A percentile compares a stretch with the other conserved stretches of the same genome.
phyloP scores from a whole-genome alignment of 2,797 vertebrate species.

The Coregonus sp. region DNA sequence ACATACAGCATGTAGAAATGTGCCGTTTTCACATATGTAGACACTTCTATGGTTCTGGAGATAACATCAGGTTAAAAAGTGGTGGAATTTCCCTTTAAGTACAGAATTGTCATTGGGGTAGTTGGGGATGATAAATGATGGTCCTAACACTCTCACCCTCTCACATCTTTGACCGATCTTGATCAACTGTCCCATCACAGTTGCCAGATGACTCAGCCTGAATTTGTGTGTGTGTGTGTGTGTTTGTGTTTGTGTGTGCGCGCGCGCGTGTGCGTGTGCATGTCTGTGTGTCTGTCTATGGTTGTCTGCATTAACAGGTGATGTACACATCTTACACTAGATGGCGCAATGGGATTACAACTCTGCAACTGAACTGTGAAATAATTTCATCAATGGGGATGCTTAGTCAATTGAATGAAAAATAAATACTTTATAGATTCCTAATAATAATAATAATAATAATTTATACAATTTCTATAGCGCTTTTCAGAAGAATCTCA shows the following conservation, averaged over 20 bases:
- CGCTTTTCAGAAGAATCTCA: too few species aligned
- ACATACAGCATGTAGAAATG: too few species aligned
- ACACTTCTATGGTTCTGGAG: too few species aligned
- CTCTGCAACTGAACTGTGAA: not conserved
- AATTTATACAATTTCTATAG: too few species aligned
- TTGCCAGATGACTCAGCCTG: too few species aligned
- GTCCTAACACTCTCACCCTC: not conserved
- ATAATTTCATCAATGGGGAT: not conserved
- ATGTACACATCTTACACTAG: slow-evolving; percentile 47
- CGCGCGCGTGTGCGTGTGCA: not conserved
- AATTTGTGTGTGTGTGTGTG: not conserved
- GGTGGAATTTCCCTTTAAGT: too few species aligned
- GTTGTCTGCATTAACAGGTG: not conserved
- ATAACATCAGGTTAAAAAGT: too few species aligned
- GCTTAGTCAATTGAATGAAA: not conserved
- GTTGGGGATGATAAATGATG: not conserved
- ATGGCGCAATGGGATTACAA: slow-evolving; percentile 48
- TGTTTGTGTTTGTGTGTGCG: not conserved
- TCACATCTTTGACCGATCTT: not conserved
- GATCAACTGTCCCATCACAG: not conserved
- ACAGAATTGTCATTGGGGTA: too few species aligned
- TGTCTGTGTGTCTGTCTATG: not conserved
- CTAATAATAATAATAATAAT: too few species aligned
- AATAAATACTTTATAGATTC: not conserved
- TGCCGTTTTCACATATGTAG: too few species aligned